Evolutionary conservation across 2,797 vertebrate genomes (phyloP).

Genomic region (Apodemus agrarius): DNA sequence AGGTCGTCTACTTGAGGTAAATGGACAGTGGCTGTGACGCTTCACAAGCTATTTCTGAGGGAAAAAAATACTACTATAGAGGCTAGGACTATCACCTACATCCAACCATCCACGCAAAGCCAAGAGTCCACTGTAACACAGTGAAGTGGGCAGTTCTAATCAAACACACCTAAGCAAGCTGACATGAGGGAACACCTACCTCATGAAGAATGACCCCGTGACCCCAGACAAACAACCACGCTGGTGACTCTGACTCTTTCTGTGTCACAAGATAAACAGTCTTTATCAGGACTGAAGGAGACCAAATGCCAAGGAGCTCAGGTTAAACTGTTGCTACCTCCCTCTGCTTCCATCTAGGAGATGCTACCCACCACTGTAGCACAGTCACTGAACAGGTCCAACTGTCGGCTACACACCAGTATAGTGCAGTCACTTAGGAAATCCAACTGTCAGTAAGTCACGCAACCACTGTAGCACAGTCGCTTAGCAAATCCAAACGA

Average conservation of each 20-base stretch:
- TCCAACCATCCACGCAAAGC: neutral
- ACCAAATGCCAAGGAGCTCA: neutral
- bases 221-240: neutral
- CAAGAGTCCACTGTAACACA: neutral
- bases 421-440: conserved; percentile 11
- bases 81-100: neutral
- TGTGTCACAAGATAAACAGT: neutral
- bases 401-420: neutral
- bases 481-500: conserved; percentile 18
- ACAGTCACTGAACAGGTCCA: conserved; percentile 1
- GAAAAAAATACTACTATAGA: neutral
- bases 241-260: neutral
- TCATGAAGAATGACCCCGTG: neutral
- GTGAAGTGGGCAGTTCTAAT: neutral
- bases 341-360: neutral
- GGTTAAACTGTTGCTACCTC: neutral
- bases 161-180: conserved; percentile 6
- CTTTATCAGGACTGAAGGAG: neutral
- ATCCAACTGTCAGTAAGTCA: neutral
- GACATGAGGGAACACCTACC: neutral
- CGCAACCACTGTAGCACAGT: neutral
- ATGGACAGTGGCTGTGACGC: neutral
- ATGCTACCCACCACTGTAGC: neutral
- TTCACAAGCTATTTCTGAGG: neutral
- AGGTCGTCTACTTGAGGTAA: neutral